Evolutionary conservation across 2,113 vertebrate genomes (phyloP).

Genomic region (Cynoglossus semilaevis): DNA sequence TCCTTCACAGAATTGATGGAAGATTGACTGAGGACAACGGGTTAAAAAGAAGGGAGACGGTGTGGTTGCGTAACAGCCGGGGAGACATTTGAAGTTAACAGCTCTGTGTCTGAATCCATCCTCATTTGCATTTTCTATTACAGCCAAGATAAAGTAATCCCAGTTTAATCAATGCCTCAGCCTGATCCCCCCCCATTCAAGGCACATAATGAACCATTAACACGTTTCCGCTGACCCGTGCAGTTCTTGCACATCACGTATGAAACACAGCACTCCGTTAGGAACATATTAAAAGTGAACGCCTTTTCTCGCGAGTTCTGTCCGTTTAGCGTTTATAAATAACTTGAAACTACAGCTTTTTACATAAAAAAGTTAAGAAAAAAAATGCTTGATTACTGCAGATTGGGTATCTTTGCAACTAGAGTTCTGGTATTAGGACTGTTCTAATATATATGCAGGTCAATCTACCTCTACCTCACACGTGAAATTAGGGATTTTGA

Average conservation of each 20-base stretch:
- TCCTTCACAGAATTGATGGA: neutral
- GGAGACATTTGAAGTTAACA: slow-evolving; percentile 13
- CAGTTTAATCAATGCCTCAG: slow-evolving; percentile 27
- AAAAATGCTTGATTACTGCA: no score
- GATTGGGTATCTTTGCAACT: no score
- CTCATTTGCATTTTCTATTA: slow-evolving; percentile 27
- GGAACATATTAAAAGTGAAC: slow-evolving; percentile 12
- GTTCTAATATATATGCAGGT: no score
- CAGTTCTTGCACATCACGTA: slow-evolving; percentile 21
- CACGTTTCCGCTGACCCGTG: slow-evolving; percentile 37
- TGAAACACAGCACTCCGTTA: slow-evolving; percentile 12
- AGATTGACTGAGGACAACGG: neutral
- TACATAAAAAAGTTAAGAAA: no score
- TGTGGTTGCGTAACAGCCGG: slow-evolving; percentile 2
- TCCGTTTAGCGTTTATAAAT: no score
- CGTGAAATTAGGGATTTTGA: no score
- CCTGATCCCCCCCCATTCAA: slow-evolving; percentile 10
- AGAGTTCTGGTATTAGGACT: no score
- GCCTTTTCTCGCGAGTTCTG: neutral
- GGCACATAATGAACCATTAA: slow-evolving; percentile 38
- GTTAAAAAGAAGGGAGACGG: no score
- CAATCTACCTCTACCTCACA: no score
- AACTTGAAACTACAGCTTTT: no score
- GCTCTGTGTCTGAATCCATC: neutral
- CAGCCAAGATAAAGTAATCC: slow-evolving; percentile 13